Evolutionary conservation across 2,888 invertebrate genomes (phyloP).

Genomic region (Synergus laeviventris): DNA sequence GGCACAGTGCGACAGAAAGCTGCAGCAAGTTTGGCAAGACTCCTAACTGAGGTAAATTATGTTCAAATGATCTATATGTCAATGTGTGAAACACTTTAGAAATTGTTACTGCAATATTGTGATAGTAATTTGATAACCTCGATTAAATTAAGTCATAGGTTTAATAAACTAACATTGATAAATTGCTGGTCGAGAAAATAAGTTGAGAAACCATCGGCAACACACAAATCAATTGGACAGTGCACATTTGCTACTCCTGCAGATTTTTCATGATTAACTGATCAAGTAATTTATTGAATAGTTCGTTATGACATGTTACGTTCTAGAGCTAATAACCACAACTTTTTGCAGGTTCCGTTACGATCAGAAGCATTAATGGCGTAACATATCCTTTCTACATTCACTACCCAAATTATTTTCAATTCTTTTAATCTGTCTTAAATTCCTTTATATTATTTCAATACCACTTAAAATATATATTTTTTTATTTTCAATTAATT

Average conservation of each 20-base stretch:
- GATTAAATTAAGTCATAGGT: neutral
- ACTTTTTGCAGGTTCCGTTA: neutral
- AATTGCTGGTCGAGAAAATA: neutral
- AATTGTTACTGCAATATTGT: no score
- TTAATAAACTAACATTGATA: neutral
- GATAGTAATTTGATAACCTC: neutral
- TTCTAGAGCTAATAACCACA: constrained; percentile 14
- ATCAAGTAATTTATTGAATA: constrained; percentile 41
- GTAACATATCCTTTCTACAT: constrained; percentile 9
- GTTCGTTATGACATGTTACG: constrained; percentile 21
- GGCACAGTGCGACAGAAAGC: constrained; percentile 63
- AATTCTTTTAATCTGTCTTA: no score
- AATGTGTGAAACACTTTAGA: neutral
- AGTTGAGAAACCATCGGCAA: neutral
- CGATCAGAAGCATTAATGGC: constrained; percentile 14
- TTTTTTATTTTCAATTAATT: no score
- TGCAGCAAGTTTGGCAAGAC: constrained; percentile 58
- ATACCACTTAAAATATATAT: no score
- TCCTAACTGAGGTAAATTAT: constrained; percentile 65
- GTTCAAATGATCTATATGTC: neutral
- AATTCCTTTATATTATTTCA: no score
- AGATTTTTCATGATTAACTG: constrained; percentile 38
- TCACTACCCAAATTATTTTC: neutral
- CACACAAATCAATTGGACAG: neutral
- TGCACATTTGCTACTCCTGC: neutral